Conservation (phyloP, 1,140 invertebrate genomes). For the Pectinophora gossypiella region DNA sequence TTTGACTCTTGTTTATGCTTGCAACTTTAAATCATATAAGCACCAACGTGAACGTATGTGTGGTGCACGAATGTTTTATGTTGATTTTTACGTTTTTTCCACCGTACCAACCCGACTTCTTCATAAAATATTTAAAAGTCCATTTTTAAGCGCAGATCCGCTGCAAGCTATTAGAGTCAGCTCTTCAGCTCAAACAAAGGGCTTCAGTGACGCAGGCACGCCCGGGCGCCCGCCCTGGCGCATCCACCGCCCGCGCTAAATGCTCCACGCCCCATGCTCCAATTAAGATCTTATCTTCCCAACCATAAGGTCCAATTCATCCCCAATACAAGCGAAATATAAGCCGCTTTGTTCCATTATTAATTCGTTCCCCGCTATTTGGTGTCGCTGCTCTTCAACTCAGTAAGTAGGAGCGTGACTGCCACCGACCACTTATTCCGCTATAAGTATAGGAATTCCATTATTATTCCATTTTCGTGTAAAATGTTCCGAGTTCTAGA, state of each 20-base stretch:
- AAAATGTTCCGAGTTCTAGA: too few species aligned
- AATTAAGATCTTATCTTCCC: conserved; percentile 55
- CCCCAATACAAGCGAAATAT: conserved; percentile 26
- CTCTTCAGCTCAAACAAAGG: conserved; percentile 71
- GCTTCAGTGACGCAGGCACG: conserved; percentile 55
- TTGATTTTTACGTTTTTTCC: not conserved
- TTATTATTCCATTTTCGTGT: conserved; percentile 35
- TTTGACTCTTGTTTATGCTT: too few species aligned
- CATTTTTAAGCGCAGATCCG: conserved; percentile 67
- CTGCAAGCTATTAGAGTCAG: conserved; percentile 71
- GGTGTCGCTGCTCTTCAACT: conserved; percentile 64
- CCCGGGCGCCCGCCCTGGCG: conserved; percentile 47
- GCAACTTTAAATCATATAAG: too few species aligned
- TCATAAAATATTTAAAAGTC: conserved; percentile 71
- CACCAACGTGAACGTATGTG: too few species aligned
- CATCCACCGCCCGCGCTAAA: conserved; percentile 40
- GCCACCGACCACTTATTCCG: conserved; percentile 31
- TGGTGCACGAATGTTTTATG: too few species aligned
- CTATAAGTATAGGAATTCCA: conserved; percentile 14
- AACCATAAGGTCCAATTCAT: conserved; percentile 47
- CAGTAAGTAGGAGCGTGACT: conserved; percentile 43
- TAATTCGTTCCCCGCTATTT: conserved; percentile 66
- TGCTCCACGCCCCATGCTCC: conserved; percentile 29
- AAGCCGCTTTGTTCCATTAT: conserved; percentile 58
- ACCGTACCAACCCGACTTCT: conserved; percentile 21